These are phyloP conservation scores for Mastomys natalensis DNA, from an alignment of 2,113 vertebrate species.

Conservation along the genomic window DNA sequence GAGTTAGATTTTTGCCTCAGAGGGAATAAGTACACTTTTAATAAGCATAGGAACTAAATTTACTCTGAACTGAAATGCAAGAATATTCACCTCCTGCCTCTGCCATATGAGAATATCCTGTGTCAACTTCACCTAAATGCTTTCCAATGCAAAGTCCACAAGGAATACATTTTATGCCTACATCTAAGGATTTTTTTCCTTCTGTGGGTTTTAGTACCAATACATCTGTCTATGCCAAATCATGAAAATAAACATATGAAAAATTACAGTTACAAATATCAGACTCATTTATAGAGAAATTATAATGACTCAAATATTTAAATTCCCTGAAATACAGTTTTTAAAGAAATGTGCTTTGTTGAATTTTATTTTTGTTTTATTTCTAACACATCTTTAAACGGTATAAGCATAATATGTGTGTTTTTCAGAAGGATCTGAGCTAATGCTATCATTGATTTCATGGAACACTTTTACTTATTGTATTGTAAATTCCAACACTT, in stretches of 20 bases:
- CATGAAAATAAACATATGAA: not conserved
- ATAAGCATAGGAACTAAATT: not conserved
- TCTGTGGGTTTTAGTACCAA: not conserved
- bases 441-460: constrained; percentile 18
- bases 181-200: not conserved
- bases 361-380: not conserved
- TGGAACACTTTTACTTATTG: not conserved
- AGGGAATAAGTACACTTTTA: not conserved
- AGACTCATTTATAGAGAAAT: not conserved
- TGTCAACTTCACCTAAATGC: not conserved
- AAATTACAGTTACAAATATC: not conserved
- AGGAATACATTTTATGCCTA: not conserved
- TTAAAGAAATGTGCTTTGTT: not conserved
- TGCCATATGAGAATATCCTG: not conserved
- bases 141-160: not conserved
- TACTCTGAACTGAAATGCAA: not conserved
- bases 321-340: not conserved
- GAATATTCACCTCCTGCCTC: not conserved
- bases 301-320: not conserved
- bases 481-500: constrained; percentile 54
- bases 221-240: not conserved
- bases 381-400: not conserved
- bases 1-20: not conserved
- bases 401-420: not conserved
- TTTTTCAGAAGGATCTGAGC: not conserved